A percentile compares a stretch with the other conserved stretches of the same genome.
Conservation (phyloP, 1,140 invertebrate species). For the Ostrea edulis region DNA sequence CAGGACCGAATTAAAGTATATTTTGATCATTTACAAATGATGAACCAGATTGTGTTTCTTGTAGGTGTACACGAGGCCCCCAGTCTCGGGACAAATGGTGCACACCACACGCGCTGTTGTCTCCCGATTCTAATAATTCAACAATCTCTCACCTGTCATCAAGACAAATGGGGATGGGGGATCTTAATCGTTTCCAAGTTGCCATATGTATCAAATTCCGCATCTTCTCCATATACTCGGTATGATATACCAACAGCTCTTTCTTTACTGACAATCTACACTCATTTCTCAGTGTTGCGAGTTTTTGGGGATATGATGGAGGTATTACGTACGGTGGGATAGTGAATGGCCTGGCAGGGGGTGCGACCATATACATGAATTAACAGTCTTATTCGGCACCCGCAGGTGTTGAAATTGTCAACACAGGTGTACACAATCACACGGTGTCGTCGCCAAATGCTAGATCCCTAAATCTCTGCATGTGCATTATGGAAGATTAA, state of each 20-base stretch:
- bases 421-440: slow-evolving; percentile 22
- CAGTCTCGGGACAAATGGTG: not conserved
- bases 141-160: slow-evolving; percentile 22
- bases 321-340: not conserved
- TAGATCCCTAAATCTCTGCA: slow-evolving; percentile 25
- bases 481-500: slow-evolving; percentile 36
- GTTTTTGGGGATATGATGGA: slow-evolving; percentile 1
- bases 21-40: not conserved
- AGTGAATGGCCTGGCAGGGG: slow-evolving; percentile 21
- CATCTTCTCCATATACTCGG: not conserved
- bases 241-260: not conserved
- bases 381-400: slow-evolving; percentile 9
- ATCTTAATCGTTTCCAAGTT: slow-evolving; percentile 24
- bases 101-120: not conserved
- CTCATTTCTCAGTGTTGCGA: slow-evolving; percentile 15
- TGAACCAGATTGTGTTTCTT: not conserved
- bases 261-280: not conserved
- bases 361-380: slow-evolving; percentile 11
- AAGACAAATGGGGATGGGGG: slow-evolving; percentile 3
- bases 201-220: slow-evolving; percentile 16
- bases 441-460: slow-evolving; percentile 13
- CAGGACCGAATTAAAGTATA: not conserved
- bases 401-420: slow-evolving; percentile 33
- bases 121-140: slow-evolving; percentile 17
- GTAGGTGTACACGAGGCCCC: not conserved